Percentiles rank a stretch among this genome's conserved stretches.
Conservation (phyloP, 1,140 invertebrate species). For the Gryon sp. region DNA sequence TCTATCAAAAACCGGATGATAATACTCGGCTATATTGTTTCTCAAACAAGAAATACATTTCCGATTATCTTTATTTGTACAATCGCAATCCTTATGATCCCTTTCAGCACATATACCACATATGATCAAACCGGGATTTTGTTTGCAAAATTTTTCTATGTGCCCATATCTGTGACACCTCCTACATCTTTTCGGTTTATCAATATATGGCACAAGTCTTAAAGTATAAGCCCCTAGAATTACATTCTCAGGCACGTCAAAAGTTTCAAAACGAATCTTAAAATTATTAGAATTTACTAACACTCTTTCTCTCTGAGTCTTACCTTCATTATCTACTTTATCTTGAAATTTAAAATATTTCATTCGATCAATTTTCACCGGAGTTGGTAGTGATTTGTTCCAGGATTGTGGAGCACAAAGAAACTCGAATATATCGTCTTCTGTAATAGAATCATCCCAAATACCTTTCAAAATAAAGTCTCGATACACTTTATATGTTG, state of each 20-base stretch:
- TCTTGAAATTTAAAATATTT: too few relatives aligned
- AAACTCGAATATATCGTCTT: neutral
- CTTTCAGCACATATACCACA: neutral
- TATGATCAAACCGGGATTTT: neutral
- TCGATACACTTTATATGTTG: too few relatives aligned
- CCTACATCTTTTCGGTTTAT: neutral
- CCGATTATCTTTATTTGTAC: neutral
- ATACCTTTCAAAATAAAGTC: too few relatives aligned
- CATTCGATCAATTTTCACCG: constrained; percentile 3
- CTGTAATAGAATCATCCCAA: neutral
- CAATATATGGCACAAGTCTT: neutral
- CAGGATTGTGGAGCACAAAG: neutral
- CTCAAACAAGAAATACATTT: constrained; percentile 1
- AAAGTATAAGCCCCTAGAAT: neutral
- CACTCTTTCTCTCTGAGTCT: neutral
- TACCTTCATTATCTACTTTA: too few relatives aligned
- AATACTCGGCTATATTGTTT: neutral
- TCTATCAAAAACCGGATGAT: constrained; percentile 4
- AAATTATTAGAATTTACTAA: neutral
- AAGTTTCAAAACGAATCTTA: neutral
- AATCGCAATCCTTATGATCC: neutral
- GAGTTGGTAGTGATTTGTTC: neutral
- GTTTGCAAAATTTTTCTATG: constrained; percentile 2
- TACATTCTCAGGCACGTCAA: neutral
- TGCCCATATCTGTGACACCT: constrained; percentile 1